Evolutionary conservation across 2,797 vertebrate species (phyloP), one percentile per base, ranked within the genome.

Genomic region (Pitangus sulphuratus): DNA sequence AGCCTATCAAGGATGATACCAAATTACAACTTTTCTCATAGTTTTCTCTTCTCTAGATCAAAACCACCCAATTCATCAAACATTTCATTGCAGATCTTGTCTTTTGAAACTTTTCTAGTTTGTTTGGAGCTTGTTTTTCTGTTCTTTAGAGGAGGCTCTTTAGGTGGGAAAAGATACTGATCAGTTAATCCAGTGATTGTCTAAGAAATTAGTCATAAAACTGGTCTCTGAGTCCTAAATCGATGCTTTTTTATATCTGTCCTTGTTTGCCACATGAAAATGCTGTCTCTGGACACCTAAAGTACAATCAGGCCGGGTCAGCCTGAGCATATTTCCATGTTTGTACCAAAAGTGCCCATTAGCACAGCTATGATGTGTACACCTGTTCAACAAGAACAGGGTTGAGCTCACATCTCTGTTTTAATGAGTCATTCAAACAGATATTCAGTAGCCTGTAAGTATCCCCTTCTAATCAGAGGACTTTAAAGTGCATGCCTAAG

Each of bases 311-410:
- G 61, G 30, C 17, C 65, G 53, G 76, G 51, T 69, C 60, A 93
- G 25, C 11, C 30, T 37, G 47, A 61, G 28, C 14, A 5, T 72
- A 72, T 75, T 65, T 24, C 7, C 2, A 2, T 21, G 33, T 18
- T 10, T 72, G 21, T 78, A 54, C 37, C 37, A 58, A n/a, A 74
- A 84, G 21, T 25, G 54, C 7, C 68, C 45, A 19, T 79, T 87
- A 92, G 56, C 51, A 50, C 44, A 47, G 17, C 48, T 61, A 7
- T 21, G 33, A 39, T 35, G 54, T 9, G n/a, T 60, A 47, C 71
- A 85, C 24, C 71, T 87, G 62, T 71, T 91, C 79, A 60, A 33
- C 48, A 60, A 77, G 81, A 91, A 24, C 9, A 35, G 44, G 25
- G 17, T 47, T 80, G 76, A 70, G 62, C 60, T 95, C 66, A 35